These are phyloP conservation scores for Drosophila truncata DNA, from an alignment of 1,140 invertebrate genomes.

Conservation along the genomic window DNA sequence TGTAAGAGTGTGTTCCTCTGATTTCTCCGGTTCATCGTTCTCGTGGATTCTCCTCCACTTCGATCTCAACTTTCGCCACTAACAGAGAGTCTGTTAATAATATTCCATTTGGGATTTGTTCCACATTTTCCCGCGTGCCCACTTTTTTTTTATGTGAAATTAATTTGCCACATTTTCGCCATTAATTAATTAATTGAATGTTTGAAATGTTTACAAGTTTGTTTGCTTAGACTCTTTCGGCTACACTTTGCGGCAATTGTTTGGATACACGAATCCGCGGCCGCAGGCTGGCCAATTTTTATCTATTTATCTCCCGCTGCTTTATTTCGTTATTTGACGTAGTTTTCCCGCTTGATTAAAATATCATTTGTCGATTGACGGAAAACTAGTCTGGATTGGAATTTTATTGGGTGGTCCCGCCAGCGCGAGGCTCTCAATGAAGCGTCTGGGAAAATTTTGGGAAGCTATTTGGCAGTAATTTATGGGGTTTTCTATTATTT, in stretches of 20 bases:
- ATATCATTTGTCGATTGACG: slow-evolving; percentile 61
- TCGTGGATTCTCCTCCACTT: slow-evolving; percentile 20
- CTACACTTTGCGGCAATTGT: slow-evolving; percentile 39
- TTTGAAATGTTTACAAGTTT: slow-evolving; percentile 71
- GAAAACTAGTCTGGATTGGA: slow-evolving; percentile 29
- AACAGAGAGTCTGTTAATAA: slow-evolving; percentile 52
- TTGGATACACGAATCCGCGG: slow-evolving; percentile 22
- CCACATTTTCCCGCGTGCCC: slow-evolving; percentile 33
- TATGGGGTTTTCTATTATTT: background rate
- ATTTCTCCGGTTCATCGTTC: slow-evolving; percentile 18
- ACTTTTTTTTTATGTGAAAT: slow-evolving; percentile 73
- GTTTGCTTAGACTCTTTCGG: slow-evolving; percentile 28
- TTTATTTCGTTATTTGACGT: slow-evolving; percentile 82
- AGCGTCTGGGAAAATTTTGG: background rate
- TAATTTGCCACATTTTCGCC: slow-evolving; percentile 75
- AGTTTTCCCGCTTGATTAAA: slow-evolving; percentile 76
- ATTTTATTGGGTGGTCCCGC: slow-evolving; percentile 20
- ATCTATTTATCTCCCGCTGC: slow-evolving; percentile 82
- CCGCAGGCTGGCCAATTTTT: slow-evolving; percentile 62
- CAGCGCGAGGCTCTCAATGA: background rate
- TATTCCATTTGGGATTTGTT: slow-evolving; percentile 36
- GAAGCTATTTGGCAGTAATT: background rate
- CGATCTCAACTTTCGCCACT: slow-evolving; percentile 59
- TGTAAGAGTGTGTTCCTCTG: background rate
- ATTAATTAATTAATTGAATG: slow-evolving; percentile 82